Evolutionary conservation across 1,140 invertebrate genomes (phyloP).

Genomic region (Halotydeus destructor): DNA sequence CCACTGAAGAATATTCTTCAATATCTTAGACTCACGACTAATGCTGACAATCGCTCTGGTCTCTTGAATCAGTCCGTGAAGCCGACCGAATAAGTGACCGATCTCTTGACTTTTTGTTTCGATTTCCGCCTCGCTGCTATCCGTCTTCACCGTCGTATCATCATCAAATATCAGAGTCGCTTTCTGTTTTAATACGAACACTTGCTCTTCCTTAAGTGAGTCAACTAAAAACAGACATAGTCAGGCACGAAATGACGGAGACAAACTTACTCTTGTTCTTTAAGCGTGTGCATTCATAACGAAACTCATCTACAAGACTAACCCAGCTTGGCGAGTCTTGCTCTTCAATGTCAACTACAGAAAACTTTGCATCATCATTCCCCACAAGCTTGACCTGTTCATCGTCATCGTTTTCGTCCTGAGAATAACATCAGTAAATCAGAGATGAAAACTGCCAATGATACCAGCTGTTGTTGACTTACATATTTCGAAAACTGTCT

Average conservation of each 20-base stretch:
- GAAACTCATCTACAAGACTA: conserved; percentile 6
- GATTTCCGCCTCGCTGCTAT: conserved; percentile 8
- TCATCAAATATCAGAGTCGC: conserved; percentile 7
- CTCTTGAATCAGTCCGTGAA: conserved; percentile 5
- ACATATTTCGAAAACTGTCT: conserved; percentile 9
- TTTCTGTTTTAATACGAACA: conserved; percentile 5
- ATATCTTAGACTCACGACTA: neutral
- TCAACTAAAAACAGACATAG: conserved; percentile 1
- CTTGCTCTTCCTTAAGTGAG: conserved; percentile 4
- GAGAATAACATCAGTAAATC: neutral
- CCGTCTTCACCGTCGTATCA: neutral
- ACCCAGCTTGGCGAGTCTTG: conserved; percentile 6
- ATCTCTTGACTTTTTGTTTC: conserved; percentile 7
- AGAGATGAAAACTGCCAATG: neutral
- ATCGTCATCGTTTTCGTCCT: conserved; percentile 8
- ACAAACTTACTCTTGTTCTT: conserved; percentile 8
- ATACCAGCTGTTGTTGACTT: neutral
- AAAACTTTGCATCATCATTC: conserved; percentile 4
- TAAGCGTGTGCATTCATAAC: conserved; percentile 6
- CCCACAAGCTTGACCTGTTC: conserved; percentile 9
- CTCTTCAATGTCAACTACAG: neutral
- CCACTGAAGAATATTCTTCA: conserved; percentile 8
- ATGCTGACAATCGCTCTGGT: neutral
- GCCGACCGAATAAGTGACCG: conserved; percentile 5
- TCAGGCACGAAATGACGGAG: neutral